Evolutionary conservation across 53 echinoderm and acorn worm species (phyloP).

Genomic region (Hippasteria phrygiana): DNA sequence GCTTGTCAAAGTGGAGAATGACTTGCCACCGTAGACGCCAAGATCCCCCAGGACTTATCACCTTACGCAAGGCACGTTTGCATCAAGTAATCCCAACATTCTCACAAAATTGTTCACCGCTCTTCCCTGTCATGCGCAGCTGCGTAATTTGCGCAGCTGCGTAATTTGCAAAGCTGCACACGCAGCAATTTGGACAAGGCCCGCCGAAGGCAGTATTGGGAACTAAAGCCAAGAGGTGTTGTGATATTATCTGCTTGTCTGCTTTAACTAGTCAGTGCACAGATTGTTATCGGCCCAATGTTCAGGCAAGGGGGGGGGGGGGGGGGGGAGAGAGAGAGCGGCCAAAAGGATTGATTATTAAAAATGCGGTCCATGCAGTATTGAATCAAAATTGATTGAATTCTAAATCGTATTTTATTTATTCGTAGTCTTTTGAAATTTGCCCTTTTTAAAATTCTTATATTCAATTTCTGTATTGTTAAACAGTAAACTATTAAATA

Average conservation of each 20-base stretch:
- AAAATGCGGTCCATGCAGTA: too few species aligned
- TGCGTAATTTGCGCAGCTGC: not conserved
- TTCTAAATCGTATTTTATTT: too few species aligned
- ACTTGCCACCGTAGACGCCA: not conserved
- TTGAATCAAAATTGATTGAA: too few species aligned
- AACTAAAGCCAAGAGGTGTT: not conserved
- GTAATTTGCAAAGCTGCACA: not conserved
- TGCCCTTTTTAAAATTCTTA: too few species aligned
- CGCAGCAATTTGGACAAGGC: not conserved
- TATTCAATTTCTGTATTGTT: too few species aligned
- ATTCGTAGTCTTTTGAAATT: too few species aligned
- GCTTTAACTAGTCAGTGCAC: constrained; percentile 1
- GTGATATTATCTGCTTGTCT: constrained; percentile 1
- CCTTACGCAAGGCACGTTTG: not conserved
- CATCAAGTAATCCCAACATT: not conserved
- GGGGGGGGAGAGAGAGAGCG: too few species aligned
- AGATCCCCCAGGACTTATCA: not conserved
- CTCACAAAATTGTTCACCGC: not conserved
- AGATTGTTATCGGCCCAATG: not conserved
- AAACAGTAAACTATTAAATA: too few species aligned
- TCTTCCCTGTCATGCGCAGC: not conserved
- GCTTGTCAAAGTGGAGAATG: not conserved
- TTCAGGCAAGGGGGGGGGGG: too few species aligned
- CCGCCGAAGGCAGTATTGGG: not conserved
- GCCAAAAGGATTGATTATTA: too few species aligned